Conservation (phyloP, 1,140 invertebrate genomes). For the Musca domestica region DNA sequence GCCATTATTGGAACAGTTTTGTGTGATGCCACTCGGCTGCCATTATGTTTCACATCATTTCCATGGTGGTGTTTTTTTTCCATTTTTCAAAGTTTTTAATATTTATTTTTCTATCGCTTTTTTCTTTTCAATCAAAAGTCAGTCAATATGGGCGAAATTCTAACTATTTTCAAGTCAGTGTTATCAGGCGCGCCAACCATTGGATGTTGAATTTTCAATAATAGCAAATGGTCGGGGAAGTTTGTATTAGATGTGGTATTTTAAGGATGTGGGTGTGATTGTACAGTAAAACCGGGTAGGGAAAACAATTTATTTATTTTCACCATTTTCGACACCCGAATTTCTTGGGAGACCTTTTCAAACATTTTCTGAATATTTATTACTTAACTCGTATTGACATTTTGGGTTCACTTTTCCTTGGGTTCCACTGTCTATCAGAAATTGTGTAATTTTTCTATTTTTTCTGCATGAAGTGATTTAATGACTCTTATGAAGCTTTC, state of each 20-base stretch:
- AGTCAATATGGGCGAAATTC: background rate
- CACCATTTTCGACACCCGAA: too few species aligned
- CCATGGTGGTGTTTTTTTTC: background rate
- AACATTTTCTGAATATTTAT: too few species aligned
- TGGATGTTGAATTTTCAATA: too few species aligned
- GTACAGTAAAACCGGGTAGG: too few species aligned
- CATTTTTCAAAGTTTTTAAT: background rate
- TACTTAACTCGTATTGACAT: too few species aligned
- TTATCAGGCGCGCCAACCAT: too few species aligned
- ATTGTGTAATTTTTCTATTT: constrained; percentile 13
- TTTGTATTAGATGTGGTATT: background rate
- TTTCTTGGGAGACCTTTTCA: too few species aligned
- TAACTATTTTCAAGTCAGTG: too few species aligned
- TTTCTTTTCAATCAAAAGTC: constrained; percentile 9
- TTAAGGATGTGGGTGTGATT: background rate
- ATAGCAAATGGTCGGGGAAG: too few species aligned
- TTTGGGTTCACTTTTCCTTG: too few species aligned
- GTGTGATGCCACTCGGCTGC: background rate
- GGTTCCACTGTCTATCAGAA: background rate
- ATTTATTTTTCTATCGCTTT: background rate
- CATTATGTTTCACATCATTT: background rate
- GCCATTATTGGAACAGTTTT: constrained; percentile 19
- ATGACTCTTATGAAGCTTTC: background rate
- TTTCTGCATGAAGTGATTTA: constrained; percentile 22
- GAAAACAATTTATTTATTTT: too few species aligned